Base-by-base conservation (phyloP, 2,888 invertebrate species). In the Cosmopolites sordidus region DNA sequence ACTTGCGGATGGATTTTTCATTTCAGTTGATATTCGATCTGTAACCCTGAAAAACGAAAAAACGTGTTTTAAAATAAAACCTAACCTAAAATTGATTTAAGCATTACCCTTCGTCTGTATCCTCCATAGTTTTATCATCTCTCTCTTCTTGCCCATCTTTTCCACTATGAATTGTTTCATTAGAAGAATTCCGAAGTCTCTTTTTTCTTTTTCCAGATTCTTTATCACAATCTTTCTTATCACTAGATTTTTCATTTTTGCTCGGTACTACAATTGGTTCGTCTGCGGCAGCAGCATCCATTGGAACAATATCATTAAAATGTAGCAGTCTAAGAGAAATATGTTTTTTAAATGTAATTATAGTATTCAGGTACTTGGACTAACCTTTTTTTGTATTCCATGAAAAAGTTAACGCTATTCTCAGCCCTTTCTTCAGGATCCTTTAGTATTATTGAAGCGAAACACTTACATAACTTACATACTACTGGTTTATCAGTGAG, bases 391-490 rank as follows among this genome's bases (percentile, higher is more conserved):
- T 80, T 78, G 66, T 86, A 85, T 64, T 79, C 81, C 49, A 72
- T 72, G 45, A 79, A 81, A 66, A 84, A 85, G 12, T 69, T 68
- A 3, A 66, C 70, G 66, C 73, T 80, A 71, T 75, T 78, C 68
- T 63, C 73, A 59, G 62, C 69, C 47, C 68, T 67, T 16, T 73
- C 73, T 55, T 80, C 79, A 0, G 78, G 78, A 1, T 81, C 83
- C 55, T 87, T 84, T 63, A 85, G 78, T 53, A 87, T 76, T 46
- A 89, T 71, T 56, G 86, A 82, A 62, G 86, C 84, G 73, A 87
- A 91, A 72, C 87, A 86, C 51, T 87, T 83, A 65, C 91, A 92
- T 16, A 86, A 74, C 74, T 90, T 91, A 74, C 92, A 92, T 39
- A 91, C 83, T 45, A 88, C 87, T 0, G 86, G 84, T 54, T 85